A percentile compares a stretch with the other conserved stretches of the same genome.
Conservation (phyloP, 2,888 invertebrate species). For the Athrips mouffetella region DNA sequence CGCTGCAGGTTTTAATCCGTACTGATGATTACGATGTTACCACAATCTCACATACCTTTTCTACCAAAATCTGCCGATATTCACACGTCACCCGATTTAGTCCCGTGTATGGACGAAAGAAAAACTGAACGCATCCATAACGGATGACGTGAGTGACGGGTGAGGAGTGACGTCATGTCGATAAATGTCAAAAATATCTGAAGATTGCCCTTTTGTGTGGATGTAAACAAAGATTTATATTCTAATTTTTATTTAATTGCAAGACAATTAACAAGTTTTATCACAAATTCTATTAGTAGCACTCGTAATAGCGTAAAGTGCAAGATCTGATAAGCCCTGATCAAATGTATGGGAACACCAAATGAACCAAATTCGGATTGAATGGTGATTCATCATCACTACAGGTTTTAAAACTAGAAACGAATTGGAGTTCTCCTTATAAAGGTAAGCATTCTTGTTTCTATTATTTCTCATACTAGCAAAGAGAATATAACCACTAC, state of each 20-base stretch:
- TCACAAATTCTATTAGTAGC: not conserved
- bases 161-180: too few relatives aligned
- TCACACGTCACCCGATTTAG: too few relatives aligned
- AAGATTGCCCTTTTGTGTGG: not conserved
- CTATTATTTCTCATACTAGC: not conserved
- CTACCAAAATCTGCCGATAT: too few relatives aligned
- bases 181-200: not conserved
- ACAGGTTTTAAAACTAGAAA: too few relatives aligned
- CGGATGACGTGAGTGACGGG: too few relatives aligned
- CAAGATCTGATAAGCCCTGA: not conserved
- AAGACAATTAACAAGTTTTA: not conserved
- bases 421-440: not conserved
- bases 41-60: too few relatives aligned
- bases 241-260: not conserved
- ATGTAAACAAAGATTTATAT: not conserved
- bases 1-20: too few relatives aligned
- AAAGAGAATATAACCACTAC: too few relatives aligned
- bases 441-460: not conserved
- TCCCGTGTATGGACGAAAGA: too few relatives aligned
- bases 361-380: not conserved
- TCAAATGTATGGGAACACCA: not conserved
- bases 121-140: too few relatives aligned
- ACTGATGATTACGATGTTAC: not conserved
- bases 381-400: slow-evolving; percentile 7
- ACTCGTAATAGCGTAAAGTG: too few relatives aligned